Evolutionary conservation across 2,888 invertebrate species (phyloP).

Genomic region (Strigamia transsilvanica): DNA sequence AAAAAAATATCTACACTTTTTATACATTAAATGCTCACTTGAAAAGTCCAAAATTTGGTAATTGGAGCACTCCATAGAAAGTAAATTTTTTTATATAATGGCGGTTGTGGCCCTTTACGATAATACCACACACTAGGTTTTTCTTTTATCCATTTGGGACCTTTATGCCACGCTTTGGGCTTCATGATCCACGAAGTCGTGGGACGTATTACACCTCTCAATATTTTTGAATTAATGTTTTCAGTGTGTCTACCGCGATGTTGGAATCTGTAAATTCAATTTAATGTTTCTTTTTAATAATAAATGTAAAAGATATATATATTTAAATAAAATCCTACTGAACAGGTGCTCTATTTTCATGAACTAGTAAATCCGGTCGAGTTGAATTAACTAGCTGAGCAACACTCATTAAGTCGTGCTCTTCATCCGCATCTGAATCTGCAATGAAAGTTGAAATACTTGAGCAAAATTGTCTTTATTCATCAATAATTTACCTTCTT

Average conservation of each 20-base stretch:
- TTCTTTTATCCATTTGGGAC: constrained; percentile 45
- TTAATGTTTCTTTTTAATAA: too few species aligned
- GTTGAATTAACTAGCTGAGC: constrained; percentile 7
- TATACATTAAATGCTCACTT: constrained; percentile 56
- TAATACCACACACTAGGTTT: constrained; percentile 50
- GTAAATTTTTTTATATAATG: constrained; percentile 60
- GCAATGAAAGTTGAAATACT: neutral
- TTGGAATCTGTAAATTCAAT: neutral
- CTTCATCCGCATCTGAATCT: constrained; percentile 16
- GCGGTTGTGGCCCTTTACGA: constrained; percentile 55
- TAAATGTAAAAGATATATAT: too few species aligned
- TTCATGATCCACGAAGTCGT: constrained; percentile 53
- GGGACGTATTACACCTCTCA: neutral
- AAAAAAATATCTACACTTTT: too few species aligned
- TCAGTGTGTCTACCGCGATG: neutral
- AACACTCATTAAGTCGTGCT: constrained; percentile 9
- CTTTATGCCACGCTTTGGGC: constrained; percentile 48
- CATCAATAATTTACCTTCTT: constrained; percentile 19
- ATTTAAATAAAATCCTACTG: neutral
- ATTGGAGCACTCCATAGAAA: constrained; percentile 64
- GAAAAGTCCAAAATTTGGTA: constrained; percentile 64
- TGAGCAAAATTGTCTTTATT: neutral
- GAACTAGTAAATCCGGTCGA: neutral
- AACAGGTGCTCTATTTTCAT: constrained; percentile 5
- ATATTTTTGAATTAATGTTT: constrained; percentile 1